Evolutionary conservation across 2,888 invertebrate species (phyloP).

Genomic region (Tiphia femorata): DNA sequence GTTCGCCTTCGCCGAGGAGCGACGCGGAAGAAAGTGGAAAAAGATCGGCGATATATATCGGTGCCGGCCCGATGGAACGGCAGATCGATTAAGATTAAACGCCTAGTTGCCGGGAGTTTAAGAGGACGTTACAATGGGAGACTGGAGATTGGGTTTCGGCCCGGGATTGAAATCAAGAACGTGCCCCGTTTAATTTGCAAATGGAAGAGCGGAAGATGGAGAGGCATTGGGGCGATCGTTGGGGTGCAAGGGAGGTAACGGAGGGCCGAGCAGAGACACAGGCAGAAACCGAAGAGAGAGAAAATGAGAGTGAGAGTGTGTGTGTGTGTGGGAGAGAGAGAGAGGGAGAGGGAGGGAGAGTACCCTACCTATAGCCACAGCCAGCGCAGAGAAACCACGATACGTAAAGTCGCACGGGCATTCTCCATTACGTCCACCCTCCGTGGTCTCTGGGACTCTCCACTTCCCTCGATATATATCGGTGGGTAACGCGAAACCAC

Average conservation of each 20-base stretch:
- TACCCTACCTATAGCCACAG: too few relatives aligned
- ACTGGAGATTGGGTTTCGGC: slow-evolving; percentile 41
- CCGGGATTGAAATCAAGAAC: slow-evolving; percentile 48
- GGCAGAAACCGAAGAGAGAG: not conserved
- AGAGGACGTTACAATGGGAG: slow-evolving; percentile 44
- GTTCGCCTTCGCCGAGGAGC: not conserved
- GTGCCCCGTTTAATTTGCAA: slow-evolving; percentile 52
- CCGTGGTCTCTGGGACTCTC: too few relatives aligned
- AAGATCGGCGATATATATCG: slow-evolving; percentile 31
- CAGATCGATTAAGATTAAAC: slow-evolving; percentile 59
- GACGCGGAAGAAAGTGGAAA: slow-evolving; percentile 8
- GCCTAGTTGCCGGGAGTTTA: slow-evolving; percentile 47
- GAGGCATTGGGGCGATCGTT: slow-evolving; percentile 7
- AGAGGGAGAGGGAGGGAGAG: not conserved
- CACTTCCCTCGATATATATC: too few relatives aligned
- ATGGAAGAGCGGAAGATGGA: slow-evolving; percentile 28
- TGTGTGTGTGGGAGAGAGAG: not conserved
- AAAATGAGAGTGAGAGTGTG: not conserved
- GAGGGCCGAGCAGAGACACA: not conserved
- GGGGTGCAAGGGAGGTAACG: not conserved
- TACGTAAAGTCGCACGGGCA: not conserved
- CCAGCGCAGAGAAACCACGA: not conserved
- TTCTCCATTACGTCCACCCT: not conserved
- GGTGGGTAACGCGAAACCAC: too few relatives aligned
- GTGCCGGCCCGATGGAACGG: slow-evolving; percentile 17